Percentiles rank a stretch among this genome's conserved stretches.
These are phyloP conservation scores for Palaemon carinicauda DNA, from an alignment of 1,140 invertebrate genomes.

Conservation along the genomic window DNA sequence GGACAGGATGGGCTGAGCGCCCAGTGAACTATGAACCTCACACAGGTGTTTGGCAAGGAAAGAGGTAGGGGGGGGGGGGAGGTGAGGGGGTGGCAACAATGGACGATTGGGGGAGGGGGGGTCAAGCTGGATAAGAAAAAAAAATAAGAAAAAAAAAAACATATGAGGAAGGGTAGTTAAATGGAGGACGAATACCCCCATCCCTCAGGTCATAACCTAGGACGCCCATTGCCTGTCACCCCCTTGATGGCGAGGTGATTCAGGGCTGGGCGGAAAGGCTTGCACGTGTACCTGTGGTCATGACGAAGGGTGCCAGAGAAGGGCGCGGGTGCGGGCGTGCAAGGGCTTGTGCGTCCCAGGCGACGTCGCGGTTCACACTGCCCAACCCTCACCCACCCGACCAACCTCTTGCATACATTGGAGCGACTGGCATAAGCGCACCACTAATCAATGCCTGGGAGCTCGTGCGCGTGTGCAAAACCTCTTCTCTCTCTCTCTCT, in stretches of 20 bases:
- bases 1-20: neutral
- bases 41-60: constrained; percentile 25
- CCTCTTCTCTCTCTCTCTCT: neutral
- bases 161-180: neutral
- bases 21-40: neutral
- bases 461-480: constrained; percentile 45
- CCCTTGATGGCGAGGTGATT: neutral
- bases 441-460: constrained; percentile 54
- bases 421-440: constrained; percentile 55
- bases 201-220: neutral
- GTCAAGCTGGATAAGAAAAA: neutral
- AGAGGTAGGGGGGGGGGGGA: neutral
- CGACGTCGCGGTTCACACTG: constrained; percentile 47
- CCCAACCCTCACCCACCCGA: constrained; percentile 38
- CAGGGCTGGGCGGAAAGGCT: neutral
- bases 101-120: neutral
- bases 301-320: constrained; percentile 29
- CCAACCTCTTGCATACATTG: constrained; percentile 56
- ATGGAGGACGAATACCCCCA: neutral
- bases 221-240: neutral
- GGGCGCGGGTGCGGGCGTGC: constrained; percentile 34
- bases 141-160: no score
- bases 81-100: neutral
- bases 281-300: constrained; percentile 54
- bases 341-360: constrained; percentile 37